A percentile compares a stretch with the other conserved stretches of the same genome.
Evolutionary conservation across 2,888 invertebrate species (phyloP).

Genomic region (Agonopterix alstromeriana): DNA sequence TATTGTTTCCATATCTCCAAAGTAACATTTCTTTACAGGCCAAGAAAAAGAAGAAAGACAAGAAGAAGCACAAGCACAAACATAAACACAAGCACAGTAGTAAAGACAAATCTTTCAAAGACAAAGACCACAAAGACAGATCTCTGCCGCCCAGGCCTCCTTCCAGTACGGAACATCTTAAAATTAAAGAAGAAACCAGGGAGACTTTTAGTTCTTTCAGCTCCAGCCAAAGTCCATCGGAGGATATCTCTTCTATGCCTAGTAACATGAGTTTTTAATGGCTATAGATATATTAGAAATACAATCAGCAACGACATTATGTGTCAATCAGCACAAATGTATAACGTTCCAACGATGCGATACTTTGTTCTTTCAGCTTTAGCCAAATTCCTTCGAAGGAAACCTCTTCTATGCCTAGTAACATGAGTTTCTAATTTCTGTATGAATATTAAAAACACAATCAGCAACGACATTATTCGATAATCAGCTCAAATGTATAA

Average conservation of each 20-base stretch:
- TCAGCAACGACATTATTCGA: no score
- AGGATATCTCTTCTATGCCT: constrained; percentile 60
- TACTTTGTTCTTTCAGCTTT: not conserved
- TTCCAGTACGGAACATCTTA: constrained; percentile 68
- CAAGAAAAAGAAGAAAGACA: constrained; percentile 87
- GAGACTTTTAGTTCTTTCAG: constrained; percentile 86
- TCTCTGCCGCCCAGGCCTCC: constrained; percentile 41
- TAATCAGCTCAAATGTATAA: no score
- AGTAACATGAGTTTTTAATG: constrained; percentile 59
- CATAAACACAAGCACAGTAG: constrained; percentile 90
- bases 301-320: no score
- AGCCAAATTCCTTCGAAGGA: no score
- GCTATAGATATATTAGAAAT: no score
- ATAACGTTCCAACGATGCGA: no score
- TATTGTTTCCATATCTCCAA: no score
- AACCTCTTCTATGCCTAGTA: constrained; percentile 4
- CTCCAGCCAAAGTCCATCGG: constrained; percentile 84
- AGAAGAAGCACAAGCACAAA: constrained; percentile 92
- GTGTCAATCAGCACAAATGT: no score
- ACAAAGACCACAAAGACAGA: constrained; percentile 65
- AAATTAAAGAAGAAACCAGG: constrained; percentile 84
- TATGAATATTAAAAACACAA: no score
- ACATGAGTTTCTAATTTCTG: no score
- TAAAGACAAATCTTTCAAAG: constrained; percentile 49
- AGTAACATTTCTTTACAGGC: constrained; percentile 44